phyloP scores from a whole-genome alignment of 2,888 invertebrate species.

The Tethea ocularis region DNA sequence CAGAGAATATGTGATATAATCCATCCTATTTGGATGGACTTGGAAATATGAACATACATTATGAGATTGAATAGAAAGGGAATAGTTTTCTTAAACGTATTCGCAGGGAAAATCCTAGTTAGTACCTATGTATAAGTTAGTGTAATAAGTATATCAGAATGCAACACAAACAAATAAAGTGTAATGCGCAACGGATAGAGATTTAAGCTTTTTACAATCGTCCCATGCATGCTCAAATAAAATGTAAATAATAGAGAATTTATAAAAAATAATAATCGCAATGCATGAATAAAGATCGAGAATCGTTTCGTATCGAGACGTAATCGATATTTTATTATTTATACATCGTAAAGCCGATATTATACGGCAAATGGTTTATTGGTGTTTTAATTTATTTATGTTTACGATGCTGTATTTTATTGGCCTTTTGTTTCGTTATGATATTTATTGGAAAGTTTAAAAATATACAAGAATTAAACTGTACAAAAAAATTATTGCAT shows the following conservation, averaged over 20 bases:
- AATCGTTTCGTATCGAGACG: conserved; percentile 26
- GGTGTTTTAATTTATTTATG: conserved; percentile 11
- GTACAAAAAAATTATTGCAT: no score
- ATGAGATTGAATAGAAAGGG: no score
- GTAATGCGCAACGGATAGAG: conserved; percentile 34
- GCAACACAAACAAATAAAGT: conserved; percentile 30
- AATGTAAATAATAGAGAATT: conserved; percentile 20
- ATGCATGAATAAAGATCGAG: conserved; percentile 46
- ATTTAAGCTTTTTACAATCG: conserved; percentile 23
- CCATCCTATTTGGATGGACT: no score
- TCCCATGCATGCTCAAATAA: conserved; percentile 25
- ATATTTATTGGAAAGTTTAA: not conserved
- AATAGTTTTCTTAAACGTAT: no score
- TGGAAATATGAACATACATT: no score
- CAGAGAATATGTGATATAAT: no score
- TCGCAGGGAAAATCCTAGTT: no score
- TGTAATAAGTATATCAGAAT: no score
- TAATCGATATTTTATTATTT: conserved; percentile 36
- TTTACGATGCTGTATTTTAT: conserved; percentile 12
- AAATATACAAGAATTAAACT: not conserved
- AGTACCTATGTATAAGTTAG: no score
- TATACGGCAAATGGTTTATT: conserved; percentile 6
- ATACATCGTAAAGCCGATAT: conserved; percentile 19
- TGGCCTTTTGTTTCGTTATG: not conserved
- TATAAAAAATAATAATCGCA: conserved; percentile 30